Conservation (phyloP, 2,113 vertebrate species). For the Antigone vipio region DNA sequence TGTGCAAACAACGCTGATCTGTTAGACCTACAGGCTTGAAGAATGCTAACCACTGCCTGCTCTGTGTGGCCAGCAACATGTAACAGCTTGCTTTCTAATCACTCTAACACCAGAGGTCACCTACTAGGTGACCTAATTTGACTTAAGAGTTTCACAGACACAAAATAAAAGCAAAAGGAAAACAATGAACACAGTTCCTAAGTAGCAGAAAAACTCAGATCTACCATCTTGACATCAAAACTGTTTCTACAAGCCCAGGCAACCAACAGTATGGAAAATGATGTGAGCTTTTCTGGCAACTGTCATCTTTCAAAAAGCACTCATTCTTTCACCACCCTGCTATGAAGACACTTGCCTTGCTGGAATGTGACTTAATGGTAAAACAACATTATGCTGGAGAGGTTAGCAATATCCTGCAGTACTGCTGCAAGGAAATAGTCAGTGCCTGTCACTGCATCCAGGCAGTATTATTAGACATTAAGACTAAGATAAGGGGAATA, state of each 20-base stretch:
- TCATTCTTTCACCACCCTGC: not conserved
- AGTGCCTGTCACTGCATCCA: not conserved
- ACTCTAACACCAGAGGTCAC: not conserved
- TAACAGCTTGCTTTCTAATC: not conserved
- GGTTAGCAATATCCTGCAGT: constrained; percentile 9
- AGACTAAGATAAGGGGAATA: constrained; percentile 3
- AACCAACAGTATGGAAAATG: not conserved
- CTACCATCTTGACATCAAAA: not conserved
- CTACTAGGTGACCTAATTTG: not conserved
- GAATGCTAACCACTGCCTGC: not conserved
- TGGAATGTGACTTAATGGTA: not conserved
- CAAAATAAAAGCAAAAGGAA: not conserved
- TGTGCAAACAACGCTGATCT: not conserved
- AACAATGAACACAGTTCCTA: not conserved
- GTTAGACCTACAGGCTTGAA: not conserved
- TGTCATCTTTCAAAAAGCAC: not conserved
- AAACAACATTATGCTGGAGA: not conserved
- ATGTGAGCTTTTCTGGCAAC: not conserved
- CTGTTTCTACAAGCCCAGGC: not conserved
- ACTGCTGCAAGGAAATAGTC: not conserved
- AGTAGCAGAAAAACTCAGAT: not conserved
- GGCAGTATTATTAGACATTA: not conserved
- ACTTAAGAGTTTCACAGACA: not conserved
- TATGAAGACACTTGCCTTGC: not conserved
- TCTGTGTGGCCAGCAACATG: not conserved